These are phyloP conservation scores for Micromys minutus DNA, from an alignment of 2,113 vertebrate species.

Conservation along the genomic window DNA sequence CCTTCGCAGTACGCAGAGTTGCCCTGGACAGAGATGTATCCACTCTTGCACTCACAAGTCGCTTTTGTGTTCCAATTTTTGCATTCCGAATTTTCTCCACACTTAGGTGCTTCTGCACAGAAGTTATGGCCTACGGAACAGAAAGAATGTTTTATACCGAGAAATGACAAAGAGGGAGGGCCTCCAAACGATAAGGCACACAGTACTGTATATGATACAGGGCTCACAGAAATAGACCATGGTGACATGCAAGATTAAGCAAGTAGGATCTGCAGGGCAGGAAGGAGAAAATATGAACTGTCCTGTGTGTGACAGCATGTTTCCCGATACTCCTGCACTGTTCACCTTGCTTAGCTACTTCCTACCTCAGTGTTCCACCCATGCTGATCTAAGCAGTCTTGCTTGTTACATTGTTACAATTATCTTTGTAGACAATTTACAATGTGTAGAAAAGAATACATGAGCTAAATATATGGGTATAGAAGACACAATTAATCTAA, in stretches of 20 bases:
- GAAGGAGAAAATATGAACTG: not conserved
- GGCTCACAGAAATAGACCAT: not conserved
- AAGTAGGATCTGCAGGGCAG: not conserved
- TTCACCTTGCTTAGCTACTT: not conserved
- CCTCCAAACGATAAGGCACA: not conserved
- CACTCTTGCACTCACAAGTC: conserved; percentile 94
- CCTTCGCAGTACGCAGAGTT: conserved; percentile 96
- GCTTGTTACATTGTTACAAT: not conserved
- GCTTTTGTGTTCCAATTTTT: conserved; percentile 95
- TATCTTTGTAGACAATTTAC: not conserved
- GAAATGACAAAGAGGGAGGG: not conserved
- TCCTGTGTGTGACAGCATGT: not conserved
- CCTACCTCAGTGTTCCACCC: not conserved
- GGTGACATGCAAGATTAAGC: not conserved
- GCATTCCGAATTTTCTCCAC: conserved; percentile 96
- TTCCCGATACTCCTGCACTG: not conserved
- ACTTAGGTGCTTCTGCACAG: conserved; percentile 93
- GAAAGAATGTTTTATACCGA: conserved; percentile 49
- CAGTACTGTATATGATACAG: not conserved
- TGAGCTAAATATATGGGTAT: not conserved
- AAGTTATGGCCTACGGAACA: conserved; percentile 93
- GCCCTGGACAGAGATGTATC: conserved; percentile 92
- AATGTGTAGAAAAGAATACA: not conserved
- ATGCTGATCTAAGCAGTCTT: not conserved
- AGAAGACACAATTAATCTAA: not conserved